phyloP scores from a whole-genome alignment of 2,888 invertebrate species.

The Spisula solida region DNA sequence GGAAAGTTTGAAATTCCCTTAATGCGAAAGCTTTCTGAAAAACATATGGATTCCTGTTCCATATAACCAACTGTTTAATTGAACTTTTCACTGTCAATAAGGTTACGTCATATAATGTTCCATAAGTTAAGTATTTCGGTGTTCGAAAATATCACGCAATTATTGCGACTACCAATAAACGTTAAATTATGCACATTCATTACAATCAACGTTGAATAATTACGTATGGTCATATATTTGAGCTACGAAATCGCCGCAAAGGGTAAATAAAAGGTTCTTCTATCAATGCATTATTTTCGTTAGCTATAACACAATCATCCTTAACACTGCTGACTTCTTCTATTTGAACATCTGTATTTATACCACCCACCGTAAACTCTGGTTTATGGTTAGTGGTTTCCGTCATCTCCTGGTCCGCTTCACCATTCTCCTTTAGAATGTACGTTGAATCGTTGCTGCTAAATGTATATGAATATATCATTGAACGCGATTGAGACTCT shows the following conservation, averaged over 20 bases:
- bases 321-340: not conserved
- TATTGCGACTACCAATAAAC: no score
- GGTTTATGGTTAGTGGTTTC: not conserved
- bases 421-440: not conserved
- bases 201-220: no score
- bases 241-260: constrained; percentile 5
- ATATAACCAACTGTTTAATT: no score
- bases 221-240: not conserved
- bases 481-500: not conserved
- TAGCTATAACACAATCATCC: not conserved
- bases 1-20: no score
- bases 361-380: no score
- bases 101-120: no score
- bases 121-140: no score
- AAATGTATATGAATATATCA: not conserved
- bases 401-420: not conserved
- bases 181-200: no score
- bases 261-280: not conserved
- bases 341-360: not conserved
- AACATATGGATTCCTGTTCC: no score
- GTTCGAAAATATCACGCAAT: no score
- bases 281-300: not conserved
- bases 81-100: no score
- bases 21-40: no score
- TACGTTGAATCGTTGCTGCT: not conserved